These are phyloP conservation scores for Ypsolopha sequella DNA, from an alignment of 2,888 invertebrate species.

Conservation along the genomic window DNA sequence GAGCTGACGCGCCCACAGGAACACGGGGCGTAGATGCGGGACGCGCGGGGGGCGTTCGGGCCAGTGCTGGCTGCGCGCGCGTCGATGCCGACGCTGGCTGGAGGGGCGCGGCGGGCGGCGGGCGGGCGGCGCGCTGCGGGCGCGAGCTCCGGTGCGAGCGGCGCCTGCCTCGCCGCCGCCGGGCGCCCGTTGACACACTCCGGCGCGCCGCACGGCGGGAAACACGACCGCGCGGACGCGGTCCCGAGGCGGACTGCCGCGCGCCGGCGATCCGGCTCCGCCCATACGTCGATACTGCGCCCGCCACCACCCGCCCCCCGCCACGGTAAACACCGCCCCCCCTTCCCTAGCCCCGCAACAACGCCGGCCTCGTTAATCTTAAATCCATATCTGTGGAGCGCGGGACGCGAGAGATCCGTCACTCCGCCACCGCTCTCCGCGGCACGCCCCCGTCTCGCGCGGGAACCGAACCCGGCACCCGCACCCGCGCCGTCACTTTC, in stretches of 20 bases:
- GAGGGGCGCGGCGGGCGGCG: constrained; percentile 57
- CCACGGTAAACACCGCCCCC: constrained; percentile 78
- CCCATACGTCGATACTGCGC: constrained; percentile 63
- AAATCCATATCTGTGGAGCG: constrained; percentile 42
- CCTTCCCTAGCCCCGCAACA: constrained; percentile 59
- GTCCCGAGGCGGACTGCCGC: constrained; percentile 6
- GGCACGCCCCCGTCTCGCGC: not conserved
- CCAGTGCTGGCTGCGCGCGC: constrained; percentile 27
- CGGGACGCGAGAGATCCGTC: not conserved
- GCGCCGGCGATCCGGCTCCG: constrained; percentile 59
- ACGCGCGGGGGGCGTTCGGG: constrained; percentile 42
- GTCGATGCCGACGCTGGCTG: constrained; percentile 22
- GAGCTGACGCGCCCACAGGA: constrained; percentile 84
- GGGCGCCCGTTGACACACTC: not conserved
- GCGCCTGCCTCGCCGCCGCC: constrained; percentile 10
- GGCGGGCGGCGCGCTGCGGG: constrained; percentile 65
- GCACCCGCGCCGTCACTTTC: not conserved
- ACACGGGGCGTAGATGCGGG: constrained; percentile 83
- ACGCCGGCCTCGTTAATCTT: constrained; percentile 38
- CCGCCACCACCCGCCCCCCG: constrained; percentile 75
- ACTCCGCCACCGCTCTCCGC: not conserved
- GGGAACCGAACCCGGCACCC: not conserved
- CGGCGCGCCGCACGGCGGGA: not conserved
- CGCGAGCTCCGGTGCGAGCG: constrained; percentile 57
- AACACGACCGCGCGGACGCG: not conserved